A percentile compares a stretch with the other conserved stretches of the same genome.
Evolutionary conservation across 1,140 invertebrate genomes (phyloP).

Genomic region (Brachionus paranguensis): DNA sequence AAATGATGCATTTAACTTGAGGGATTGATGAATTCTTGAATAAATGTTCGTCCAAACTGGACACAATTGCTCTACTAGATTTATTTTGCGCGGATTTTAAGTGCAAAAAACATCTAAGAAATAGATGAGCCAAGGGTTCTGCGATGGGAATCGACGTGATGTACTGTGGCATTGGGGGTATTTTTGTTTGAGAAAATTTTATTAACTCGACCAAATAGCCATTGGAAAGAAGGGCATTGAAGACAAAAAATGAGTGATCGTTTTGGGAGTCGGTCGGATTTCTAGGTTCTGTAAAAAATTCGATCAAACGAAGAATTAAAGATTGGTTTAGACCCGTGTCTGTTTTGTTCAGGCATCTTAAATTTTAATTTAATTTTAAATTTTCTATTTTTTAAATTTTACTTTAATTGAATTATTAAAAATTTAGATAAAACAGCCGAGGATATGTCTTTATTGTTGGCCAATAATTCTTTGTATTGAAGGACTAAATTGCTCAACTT

Average conservation of each 20-base stretch:
- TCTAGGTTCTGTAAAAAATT: conserved; percentile 12
- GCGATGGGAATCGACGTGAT: background rate
- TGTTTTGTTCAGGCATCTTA: conserved; percentile 4
- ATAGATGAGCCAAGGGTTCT: background rate
- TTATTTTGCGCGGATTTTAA: background rate
- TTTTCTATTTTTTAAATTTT: background rate
- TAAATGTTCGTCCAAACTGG: background rate
- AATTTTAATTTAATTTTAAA: background rate
- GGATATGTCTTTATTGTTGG: background rate
- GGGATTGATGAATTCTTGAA: background rate
- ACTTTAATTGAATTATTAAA: background rate
- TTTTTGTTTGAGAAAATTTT: background rate
- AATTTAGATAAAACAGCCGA: background rate
- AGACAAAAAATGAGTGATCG: background rate
- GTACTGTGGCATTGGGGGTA: background rate
- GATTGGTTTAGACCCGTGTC: background rate
- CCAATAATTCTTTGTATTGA: background rate
- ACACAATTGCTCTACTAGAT: background rate
- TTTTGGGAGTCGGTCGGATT: background rate
- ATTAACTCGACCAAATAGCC: background rate
- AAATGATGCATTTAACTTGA: background rate
- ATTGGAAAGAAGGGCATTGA: background rate
- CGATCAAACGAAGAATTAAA: background rate
- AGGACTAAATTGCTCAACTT: conserved; percentile 10
- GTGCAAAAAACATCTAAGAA: conserved; percentile 13